Evolutionary conservation across 2,888 invertebrate genomes (phyloP).

Genomic region (Dioctria linearis): DNA sequence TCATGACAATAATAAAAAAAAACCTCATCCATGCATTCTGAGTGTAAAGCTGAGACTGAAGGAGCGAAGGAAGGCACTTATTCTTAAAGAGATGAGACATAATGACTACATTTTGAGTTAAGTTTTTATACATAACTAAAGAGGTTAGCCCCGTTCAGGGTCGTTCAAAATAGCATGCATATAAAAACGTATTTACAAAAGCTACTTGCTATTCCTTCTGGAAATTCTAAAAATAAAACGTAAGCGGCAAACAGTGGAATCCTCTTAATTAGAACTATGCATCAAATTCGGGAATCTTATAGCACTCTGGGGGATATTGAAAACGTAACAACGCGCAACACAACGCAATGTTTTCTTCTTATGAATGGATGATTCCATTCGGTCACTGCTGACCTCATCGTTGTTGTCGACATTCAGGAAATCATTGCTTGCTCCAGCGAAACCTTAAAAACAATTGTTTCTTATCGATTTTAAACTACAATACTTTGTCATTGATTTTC

Average conservation of each 20-base stretch:
- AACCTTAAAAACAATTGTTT: conserved; percentile 14
- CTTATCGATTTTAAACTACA: conserved; percentile 26
- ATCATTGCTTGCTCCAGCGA: conserved; percentile 17
- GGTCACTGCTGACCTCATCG: conserved; percentile 32
- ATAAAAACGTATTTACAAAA: background rate
- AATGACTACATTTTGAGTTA: background rate
- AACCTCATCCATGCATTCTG: background rate
- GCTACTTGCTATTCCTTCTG: background rate
- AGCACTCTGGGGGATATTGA: conserved; percentile 9
- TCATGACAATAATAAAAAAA: too few species aligned
- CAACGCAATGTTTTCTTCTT: background rate
- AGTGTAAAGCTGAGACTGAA: too few species aligned
- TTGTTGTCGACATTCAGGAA: background rate
- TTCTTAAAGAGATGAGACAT: background rate
- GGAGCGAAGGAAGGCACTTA: background rate
- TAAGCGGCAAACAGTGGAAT: background rate
- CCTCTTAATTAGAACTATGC: conserved; percentile 23
- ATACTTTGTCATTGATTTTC: conserved; percentile 32
- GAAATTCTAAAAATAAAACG: conserved; percentile 9
- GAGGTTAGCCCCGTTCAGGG: background rate
- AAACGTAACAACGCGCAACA: background rate
- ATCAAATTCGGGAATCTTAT: conserved; percentile 19
- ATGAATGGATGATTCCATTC: background rate
- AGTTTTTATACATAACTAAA: background rate
- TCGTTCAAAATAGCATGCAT: background rate